These are phyloP conservation scores for Mimas tiliae DNA, from an alignment of 2,888 invertebrate genomes.

Conservation along the genomic window DNA sequence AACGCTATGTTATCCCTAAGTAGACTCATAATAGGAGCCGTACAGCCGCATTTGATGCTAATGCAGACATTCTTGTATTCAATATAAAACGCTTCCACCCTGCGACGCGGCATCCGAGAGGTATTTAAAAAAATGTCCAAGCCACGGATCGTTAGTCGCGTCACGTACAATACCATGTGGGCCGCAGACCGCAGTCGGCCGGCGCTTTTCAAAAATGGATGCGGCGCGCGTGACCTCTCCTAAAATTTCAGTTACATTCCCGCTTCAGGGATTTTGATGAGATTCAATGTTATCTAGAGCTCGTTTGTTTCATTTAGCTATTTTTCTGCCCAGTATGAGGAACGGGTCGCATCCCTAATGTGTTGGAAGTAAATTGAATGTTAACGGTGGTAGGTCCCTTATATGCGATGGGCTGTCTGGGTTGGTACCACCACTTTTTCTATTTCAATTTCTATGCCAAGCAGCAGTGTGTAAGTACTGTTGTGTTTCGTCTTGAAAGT, in stretches of 20 bases:
- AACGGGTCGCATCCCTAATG: too few species aligned
- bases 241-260: constrained; percentile 24
- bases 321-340: neutral
- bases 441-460: too few species aligned
- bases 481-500: too few species aligned
- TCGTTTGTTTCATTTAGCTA: neutral
- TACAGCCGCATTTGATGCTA: neutral
- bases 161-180: constrained; percentile 51
- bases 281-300: neutral
- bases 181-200: constrained; percentile 38
- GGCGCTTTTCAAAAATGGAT: constrained; percentile 52
- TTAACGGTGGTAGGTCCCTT: too few species aligned
- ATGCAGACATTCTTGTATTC: constrained; percentile 21
- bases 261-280: constrained; percentile 8
- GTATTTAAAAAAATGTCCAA: constrained; percentile 26
- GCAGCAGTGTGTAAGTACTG: too few species aligned
- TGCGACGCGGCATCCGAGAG: constrained; percentile 10
- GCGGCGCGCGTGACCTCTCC: constrained; percentile 44
- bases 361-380: too few species aligned
- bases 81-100: constrained; percentile 17
- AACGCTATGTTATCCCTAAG: neutral
- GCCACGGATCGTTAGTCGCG: constrained; percentile 26
- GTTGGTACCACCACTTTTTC: too few species aligned
- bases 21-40: neutral
- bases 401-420: too few species aligned